phyloP scores from a whole-genome alignment of 2,113 vertebrate genomes.

The Saccopteryx bilineata region DNA sequence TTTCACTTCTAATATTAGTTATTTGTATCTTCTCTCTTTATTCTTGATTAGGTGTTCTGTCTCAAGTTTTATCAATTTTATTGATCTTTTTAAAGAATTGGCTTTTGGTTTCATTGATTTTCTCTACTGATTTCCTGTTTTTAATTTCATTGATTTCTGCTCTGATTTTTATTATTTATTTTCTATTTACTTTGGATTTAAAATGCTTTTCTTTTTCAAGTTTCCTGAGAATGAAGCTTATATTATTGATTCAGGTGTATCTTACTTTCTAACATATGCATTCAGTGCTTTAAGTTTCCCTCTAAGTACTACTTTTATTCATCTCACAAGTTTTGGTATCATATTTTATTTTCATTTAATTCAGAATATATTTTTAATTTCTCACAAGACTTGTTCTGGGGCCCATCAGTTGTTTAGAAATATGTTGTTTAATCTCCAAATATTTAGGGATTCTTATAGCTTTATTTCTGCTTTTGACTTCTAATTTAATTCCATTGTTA shows the following conservation, averaged over 20 bases:
- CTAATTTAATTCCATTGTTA: too few species aligned
- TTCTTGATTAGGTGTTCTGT: neutral
- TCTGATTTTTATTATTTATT: too few species aligned
- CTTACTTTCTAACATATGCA: neutral
- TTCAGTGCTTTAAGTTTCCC: neutral
- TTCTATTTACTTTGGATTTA: too few species aligned
- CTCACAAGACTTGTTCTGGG: neutral
- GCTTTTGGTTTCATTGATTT: too few species aligned
- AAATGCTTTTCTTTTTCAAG: too few species aligned
- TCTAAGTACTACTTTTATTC: too few species aligned
- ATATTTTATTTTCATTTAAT: neutral
- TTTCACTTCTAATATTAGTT: too few species aligned
- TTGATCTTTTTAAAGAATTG: neutral
- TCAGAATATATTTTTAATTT: neutral
- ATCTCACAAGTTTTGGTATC: neutral
- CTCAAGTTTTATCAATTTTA: neutral
- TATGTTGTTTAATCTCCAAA: too few species aligned
- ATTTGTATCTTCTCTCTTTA: too few species aligned
- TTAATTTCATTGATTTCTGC: too few species aligned
- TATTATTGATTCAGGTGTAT: neutral
- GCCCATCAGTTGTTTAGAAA: neutral
- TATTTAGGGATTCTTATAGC: neutral
- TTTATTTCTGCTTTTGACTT: neutral
- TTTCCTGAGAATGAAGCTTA: neutral
- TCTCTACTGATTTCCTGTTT: too few species aligned